phyloP scores from a whole-genome alignment of 2,797 vertebrate genomes.

The Neosilurus hyrtlii region DNA sequence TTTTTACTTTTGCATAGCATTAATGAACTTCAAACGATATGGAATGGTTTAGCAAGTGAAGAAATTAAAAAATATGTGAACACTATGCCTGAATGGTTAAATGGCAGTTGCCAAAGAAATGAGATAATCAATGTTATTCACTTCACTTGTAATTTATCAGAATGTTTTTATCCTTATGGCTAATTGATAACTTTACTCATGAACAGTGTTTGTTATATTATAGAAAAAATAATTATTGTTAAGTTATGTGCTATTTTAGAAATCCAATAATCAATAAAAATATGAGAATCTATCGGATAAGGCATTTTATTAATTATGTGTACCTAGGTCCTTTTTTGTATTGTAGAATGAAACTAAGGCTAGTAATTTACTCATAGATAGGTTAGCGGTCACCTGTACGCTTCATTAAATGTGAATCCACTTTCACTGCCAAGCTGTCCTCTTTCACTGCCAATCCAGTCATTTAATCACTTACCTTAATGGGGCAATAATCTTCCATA shows the following conservation, averaged over 20 bases:
- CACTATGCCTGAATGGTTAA: too few relatives aligned
- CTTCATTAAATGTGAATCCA: slow-evolving; percentile 37
- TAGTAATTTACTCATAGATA: not conserved
- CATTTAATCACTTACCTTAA: slow-evolving; percentile 67
- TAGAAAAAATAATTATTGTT: not conserved
- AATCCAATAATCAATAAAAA: not conserved
- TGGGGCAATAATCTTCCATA: slow-evolving; percentile 46
- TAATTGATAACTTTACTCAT: not conserved
- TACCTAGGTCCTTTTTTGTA: not conserved
- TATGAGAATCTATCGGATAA: not conserved
- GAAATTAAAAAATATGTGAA: too few relatives aligned
- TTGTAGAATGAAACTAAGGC: slow-evolving; percentile 1
- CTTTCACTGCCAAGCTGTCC: slow-evolving; percentile 48
- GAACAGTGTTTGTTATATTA: not conserved
- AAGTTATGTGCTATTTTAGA: not conserved
- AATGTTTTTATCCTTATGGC: too few relatives aligned
- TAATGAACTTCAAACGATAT: too few relatives aligned
- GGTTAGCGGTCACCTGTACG: slow-evolving; percentile 22
- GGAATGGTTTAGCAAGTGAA: too few relatives aligned
- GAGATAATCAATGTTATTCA: too few relatives aligned
- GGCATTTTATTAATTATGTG: slow-evolving; percentile 4
- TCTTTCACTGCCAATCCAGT: slow-evolving; percentile 39
- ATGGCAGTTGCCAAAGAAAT: too few relatives aligned
- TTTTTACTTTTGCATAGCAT: too few relatives aligned
- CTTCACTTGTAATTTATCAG: too few relatives aligned